Base-by-base conservation (phyloP, 1,140 invertebrate species). In the Mercenaria mercenaria region DNA sequence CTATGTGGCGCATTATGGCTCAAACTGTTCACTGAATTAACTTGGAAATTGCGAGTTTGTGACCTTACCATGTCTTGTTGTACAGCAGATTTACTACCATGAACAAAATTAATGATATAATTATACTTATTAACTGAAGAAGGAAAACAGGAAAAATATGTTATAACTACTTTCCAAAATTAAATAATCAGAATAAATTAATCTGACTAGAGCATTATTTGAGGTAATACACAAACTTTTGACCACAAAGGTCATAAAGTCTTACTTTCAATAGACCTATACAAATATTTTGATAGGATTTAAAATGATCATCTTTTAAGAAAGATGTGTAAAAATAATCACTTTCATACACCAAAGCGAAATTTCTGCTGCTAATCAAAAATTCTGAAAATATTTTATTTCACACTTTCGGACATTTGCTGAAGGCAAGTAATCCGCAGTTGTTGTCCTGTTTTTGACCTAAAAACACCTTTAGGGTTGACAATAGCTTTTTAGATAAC, bases 381-480 rank as follows among this genome's bases (percentile, higher is more conserved):
- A 39, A 39, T 10, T 72, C 10, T 72, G 37, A 72, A 37, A 72
- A 72, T 72, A 72, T 72, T 72, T 72, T 15, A 72, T 72, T 72
- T 72, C 67, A 41, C 67, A 39, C 67, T 39, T 72, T 72, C 29
- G 13, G 10, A 39, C 0, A 8, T 39, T 72, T 64, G 23, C 67
- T 72, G 37, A 39, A 39, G 67, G 34, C 32, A 72, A 20, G 11
- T 10, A 8, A 72, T 29, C 1, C n/a, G 4, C 43, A 39, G 34
- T 72, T 72, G 18, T 39, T 72, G 67, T 72, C 67, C 67, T 72
- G 67, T 15, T 72, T 39, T 41, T 72, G 67, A 72, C 67, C 67
- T 72, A n/a, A 41, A 72, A 72, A 72, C 18, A 72, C 32, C 67
- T 15, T 72, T 10, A 39, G 23, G 67, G 67, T 67, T 20, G 20